These are phyloP conservation scores for Tetranychus cinnabarinus DNA, from an alignment of 1,140 invertebrate genomes.

Conservation along the genomic window DNA sequence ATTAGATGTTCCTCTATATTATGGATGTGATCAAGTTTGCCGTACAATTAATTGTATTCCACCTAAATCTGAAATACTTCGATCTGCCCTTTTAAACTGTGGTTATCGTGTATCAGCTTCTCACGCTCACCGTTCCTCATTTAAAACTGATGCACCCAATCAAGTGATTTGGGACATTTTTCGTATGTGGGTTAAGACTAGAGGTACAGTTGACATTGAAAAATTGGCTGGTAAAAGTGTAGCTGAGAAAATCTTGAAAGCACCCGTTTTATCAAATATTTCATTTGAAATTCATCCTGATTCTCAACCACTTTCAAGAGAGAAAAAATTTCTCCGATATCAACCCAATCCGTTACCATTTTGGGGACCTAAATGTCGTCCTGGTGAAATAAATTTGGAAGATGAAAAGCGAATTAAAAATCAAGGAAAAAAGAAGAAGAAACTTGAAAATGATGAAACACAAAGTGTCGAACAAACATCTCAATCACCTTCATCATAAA, in stretches of 20 bases:
- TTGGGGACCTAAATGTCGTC: constrained; percentile 55
- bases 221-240: constrained; percentile 8
- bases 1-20: constrained; percentile 60
- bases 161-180: constrained; percentile 80
- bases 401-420: background rate
- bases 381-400: background rate
- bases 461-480: too few species aligned
- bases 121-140: constrained; percentile 57
- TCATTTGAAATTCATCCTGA: constrained; percentile 33
- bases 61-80: constrained; percentile 30
- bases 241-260: constrained; percentile 8
- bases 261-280: constrained; percentile 1
- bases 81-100: constrained; percentile 78
- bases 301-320: constrained; percentile 54
- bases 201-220: constrained; percentile 15
- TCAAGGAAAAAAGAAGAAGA: background rate
- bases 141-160: constrained; percentile 81
- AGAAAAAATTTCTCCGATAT: constrained; percentile 45
- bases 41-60: constrained; percentile 32
- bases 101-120: constrained; percentile 78
- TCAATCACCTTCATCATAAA: too few species aligned
- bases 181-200: constrained; percentile 39
- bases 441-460: too few species aligned
- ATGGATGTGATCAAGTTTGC: constrained; percentile 38
- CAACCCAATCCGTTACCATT: constrained; percentile 57